Base-by-base conservation (phyloP, 2,113 vertebrate genomes). In the Emydura subglobosa region DNA sequence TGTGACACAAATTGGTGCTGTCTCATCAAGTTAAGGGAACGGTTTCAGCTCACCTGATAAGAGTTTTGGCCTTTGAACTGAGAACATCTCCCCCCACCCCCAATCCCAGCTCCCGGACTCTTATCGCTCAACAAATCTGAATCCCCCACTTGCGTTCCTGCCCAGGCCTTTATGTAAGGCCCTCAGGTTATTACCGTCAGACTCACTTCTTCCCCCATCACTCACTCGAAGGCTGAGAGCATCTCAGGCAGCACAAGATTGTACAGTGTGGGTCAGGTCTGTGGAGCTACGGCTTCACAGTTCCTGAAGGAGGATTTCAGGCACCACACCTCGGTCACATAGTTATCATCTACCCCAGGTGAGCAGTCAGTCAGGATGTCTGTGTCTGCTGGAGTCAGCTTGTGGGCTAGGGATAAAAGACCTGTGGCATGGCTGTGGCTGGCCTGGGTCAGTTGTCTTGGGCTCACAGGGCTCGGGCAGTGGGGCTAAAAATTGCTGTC, bases 1-100 rank as follows among this genome's bases (percentile, higher is more conserved):
- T 86, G 92, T 96, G 95, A 89, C 94, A 97, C 92, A 92, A 95
- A 95, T 92, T 5, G 87, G 61, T 11, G 27, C 94, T 96, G 92
- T 96, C 97, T 95, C 3, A 0, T 93, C 92, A 51, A 25, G 91
- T 96, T 89, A 94, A 80, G 50, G 53, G 86, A 82, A 81, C 74
- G 0, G 13, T 88, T 82, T 90, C 90, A 50, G 79, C 81, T 92
- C 76, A 34, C 27, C 88, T 50, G 81, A 2, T 4, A 5, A 53
- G 50, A 50, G 1, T 2, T n/a, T 91, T 96, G 94, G 25, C 92
- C 94, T 96, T 95, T 96, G 93, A 94, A 92, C 96, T 8, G 6
- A 29, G 74, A 39, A 39, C 55, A 27, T 88, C 12, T 16, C 9
- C 49, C 29, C 31, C 61, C 27, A 27, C 59, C 3, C 10, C 8